Conservation (phyloP, 2,113 vertebrate species). For the Chitala chitala region DNA sequence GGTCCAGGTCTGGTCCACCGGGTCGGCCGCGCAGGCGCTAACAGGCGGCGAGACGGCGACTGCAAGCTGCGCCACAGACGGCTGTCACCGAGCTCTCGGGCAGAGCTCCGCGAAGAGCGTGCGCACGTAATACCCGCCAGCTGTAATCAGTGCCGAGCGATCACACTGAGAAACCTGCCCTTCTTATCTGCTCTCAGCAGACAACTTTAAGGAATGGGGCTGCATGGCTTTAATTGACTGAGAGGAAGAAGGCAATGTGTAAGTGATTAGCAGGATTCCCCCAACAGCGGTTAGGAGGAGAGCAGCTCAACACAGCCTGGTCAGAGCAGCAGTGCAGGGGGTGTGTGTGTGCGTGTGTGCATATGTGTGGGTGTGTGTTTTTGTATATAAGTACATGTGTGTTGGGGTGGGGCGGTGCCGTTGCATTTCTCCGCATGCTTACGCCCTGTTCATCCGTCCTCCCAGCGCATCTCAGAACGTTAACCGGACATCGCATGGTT, state of each 20-base stretch:
- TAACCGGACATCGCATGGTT: too few relatives aligned
- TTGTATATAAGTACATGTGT: too few relatives aligned
- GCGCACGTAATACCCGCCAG: neutral
- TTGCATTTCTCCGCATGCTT: constrained; percentile 6
- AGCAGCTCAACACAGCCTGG: constrained; percentile 27
- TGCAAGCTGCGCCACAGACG: neutral
- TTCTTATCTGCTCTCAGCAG: neutral
- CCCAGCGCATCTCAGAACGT: neutral
- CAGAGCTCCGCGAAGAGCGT: neutral
- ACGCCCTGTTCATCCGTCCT: neutral
- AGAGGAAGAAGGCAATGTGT: constrained; percentile 40
- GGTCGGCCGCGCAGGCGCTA: neutral
- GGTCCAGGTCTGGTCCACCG: neutral
- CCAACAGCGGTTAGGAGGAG: constrained; percentile 37
- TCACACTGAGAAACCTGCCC: neutral
- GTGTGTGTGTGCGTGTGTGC: too few relatives aligned
- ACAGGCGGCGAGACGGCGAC: neutral
- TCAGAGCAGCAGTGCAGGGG: neutral
- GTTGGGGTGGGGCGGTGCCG: too few relatives aligned
- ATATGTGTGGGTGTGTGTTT: too few relatives aligned
- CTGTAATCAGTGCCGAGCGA: neutral
- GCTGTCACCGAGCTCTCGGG: neutral
- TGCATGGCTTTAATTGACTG: constrained; percentile 43
- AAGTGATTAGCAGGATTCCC: constrained; percentile 47
- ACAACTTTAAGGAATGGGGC: constrained; percentile 34